These are phyloP conservation scores for Drosophila rufa DNA, from an alignment of 1,140 invertebrate species.

Conservation along the genomic window DNA sequence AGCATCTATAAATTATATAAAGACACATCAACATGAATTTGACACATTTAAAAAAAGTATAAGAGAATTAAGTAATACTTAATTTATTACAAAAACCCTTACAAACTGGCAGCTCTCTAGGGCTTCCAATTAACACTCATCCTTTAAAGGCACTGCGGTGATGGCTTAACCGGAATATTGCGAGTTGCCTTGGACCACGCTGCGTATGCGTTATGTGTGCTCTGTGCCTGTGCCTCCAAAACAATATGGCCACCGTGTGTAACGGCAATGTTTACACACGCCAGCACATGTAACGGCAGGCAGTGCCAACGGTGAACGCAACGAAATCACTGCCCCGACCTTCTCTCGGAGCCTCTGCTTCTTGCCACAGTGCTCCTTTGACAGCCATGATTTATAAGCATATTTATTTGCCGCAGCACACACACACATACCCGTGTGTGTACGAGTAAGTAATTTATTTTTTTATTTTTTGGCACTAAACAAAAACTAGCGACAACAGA, in stretches of 20 bases:
- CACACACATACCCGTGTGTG: neutral
- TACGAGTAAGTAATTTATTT: neutral
- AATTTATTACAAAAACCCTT: neutral
- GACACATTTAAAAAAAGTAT: neutral
- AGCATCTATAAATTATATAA: neutral
- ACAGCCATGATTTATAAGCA: conserved; percentile 46
- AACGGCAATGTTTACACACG: conserved; percentile 43
- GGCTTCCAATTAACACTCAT: conserved; percentile 3
- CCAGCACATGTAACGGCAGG: conserved; percentile 40
- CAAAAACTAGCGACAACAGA: conserved; percentile 24
- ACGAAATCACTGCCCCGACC: conserved; percentile 28
- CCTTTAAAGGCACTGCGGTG: neutral
- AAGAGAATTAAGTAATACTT: neutral
- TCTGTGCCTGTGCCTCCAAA: conserved; percentile 1
- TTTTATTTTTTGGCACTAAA: conserved; percentile 29
- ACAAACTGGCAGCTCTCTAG: neutral
- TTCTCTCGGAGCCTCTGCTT: conserved; percentile 4
- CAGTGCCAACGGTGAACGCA: conserved; percentile 29
- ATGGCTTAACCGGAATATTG: conserved; percentile 18
- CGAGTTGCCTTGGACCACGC: conserved; percentile 14
- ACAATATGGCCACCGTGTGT: conserved; percentile 41
- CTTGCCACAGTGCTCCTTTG: conserved; percentile 15
- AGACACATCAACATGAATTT: neutral
- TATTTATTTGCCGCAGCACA: conserved; percentile 39
- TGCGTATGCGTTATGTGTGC: conserved; percentile 44